A percentile compares a stretch with the other conserved stretches of the same genome.
Conservation (phyloP, 2,888 invertebrate species). For the Ceriagrion tenellum region DNA sequence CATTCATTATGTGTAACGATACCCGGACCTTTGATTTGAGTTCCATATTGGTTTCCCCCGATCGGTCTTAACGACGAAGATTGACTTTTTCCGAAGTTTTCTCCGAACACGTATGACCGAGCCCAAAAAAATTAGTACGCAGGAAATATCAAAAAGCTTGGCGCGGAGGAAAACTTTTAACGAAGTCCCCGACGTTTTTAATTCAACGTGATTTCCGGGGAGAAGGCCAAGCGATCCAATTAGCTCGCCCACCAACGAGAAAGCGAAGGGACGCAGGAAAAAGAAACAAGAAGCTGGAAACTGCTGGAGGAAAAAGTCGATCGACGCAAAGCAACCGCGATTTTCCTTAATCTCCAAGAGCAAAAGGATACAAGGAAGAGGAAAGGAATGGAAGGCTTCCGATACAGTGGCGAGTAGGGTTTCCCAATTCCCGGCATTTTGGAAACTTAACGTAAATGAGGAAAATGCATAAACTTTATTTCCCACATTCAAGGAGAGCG, state of each 20-base stretch:
- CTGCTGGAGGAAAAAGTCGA: background rate
- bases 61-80: background rate
- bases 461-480: too few relatives aligned
- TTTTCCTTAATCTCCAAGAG: background rate
- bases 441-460: too few relatives aligned
- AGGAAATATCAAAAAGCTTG: background rate
- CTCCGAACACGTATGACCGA: background rate
- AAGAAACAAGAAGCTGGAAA: background rate
- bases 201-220: slow-evolving; percentile 5
- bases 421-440: too few relatives aligned
- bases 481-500: too few relatives aligned
- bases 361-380: background rate
- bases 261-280: background rate
- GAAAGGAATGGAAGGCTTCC: background rate
- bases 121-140: background rate
- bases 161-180: background rate
- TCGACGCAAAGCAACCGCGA: background rate
- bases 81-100: background rate
- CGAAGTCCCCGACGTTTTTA: background rate
- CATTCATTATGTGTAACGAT: background rate
- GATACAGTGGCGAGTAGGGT: too few relatives aligned
- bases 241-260: background rate
- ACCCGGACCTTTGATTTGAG: background rate
- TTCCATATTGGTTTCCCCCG: background rate
- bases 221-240: background rate